Evolutionary conservation across 2,888 invertebrate species (phyloP), one percentile per base, ranked within the genome.

Genomic region (Phengaris alcon): DNA sequence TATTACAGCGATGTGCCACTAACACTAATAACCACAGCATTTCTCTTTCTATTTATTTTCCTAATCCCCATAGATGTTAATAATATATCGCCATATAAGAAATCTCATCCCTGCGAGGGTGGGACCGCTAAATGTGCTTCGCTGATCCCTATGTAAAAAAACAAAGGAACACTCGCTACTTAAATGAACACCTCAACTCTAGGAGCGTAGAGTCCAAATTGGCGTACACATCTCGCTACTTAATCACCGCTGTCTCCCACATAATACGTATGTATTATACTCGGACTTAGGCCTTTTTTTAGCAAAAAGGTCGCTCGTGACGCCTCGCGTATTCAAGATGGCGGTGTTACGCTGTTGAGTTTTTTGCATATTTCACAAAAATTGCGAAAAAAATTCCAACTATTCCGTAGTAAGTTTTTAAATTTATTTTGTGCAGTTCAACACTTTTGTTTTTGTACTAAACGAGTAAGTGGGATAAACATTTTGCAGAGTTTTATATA

Each of bases 21-120:
- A 52, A 52, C 52, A 22, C 72, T 54, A 52, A 72, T 72, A 72
- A 72, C 54, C 54, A 72, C 54, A 72, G 52, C 54, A 72, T 72
- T 72, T 72, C 54, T 44, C 72, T 54, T 72, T 72, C 78, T 77
- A 78, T 77, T 78, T 73, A 73, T 73, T 64, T 52, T 46, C 59
- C 51, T 35, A 48, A 74, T 22, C 64, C 35, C 64, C 57, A 15
- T 74, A 64, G 51, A 48, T 48, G 59, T 80, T 80, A 90, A 90
- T 91, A 92, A 90, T 90, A 90, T 88, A 92, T 89, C 86, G 87
- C 87, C 83, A 87, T 88, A 90, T 91, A 93, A 93, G 92, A 93
- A 91, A 92, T 89, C 91, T 90, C 88, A 81, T 84, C 84, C 84
- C 82, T 82, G 86, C 84, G 89, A 85, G 90, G 90, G 91, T 85